These are phyloP conservation scores for Sesamia nonagrioides DNA, from an alignment of 1,140 invertebrate species.

Conservation along the genomic window DNA sequence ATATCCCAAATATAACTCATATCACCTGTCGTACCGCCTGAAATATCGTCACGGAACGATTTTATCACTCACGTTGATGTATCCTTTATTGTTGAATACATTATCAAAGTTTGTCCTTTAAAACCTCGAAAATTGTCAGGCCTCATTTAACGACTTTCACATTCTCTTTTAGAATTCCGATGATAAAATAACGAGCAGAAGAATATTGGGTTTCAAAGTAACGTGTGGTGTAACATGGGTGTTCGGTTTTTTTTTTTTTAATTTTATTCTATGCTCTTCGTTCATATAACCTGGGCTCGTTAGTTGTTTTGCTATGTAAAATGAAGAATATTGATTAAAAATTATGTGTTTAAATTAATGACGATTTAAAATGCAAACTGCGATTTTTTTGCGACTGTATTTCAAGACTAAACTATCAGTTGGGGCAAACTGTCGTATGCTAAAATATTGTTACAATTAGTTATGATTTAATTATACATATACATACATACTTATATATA, in stretches of 20 bases:
- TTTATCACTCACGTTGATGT: constrained; percentile 39
- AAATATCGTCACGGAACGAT: constrained; percentile 29
- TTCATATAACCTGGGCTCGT: constrained; percentile 16
- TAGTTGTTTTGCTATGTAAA: not conserved
- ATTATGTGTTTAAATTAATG: too few relatives aligned
- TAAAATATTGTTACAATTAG: too few relatives aligned
- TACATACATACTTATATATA: too few relatives aligned
- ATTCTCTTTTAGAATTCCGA: constrained; percentile 33
- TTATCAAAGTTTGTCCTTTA: constrained; percentile 23
- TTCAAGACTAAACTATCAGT: too few relatives aligned
- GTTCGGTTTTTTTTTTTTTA: constrained; percentile 23
- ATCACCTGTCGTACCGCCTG: constrained; percentile 43
- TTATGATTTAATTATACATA: too few relatives aligned
- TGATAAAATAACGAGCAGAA: constrained; percentile 29
- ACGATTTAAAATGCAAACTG: too few relatives aligned
- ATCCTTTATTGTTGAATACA: constrained; percentile 42
- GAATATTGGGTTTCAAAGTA: constrained; percentile 43
- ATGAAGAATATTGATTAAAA: not conserved
- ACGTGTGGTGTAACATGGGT: not conserved
- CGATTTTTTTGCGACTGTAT: too few relatives aligned
- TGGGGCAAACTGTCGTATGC: too few relatives aligned
- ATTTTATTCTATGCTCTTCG: not conserved
- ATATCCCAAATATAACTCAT: constrained; percentile 33
- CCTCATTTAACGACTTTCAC: constrained; percentile 36
- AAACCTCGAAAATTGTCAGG: constrained; percentile 33